A percentile compares a stretch with the other conserved stretches of the same genome.
These are phyloP conservation scores for Kryptopterus vitreolus DNA, from an alignment of 2,797 vertebrate species.

Conservation along the genomic window DNA sequence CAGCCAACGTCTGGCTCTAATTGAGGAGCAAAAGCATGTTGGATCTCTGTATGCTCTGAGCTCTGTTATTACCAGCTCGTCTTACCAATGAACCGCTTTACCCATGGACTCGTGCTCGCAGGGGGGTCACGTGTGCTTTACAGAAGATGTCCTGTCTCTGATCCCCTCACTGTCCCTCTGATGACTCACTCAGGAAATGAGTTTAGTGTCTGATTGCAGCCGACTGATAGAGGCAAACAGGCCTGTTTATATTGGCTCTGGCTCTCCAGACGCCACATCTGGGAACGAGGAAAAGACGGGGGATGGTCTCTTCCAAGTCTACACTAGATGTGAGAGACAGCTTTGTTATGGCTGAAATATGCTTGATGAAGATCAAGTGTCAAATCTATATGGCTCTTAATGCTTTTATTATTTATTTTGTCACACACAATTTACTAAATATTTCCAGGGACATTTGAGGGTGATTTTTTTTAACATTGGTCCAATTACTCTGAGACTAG, in stretches of 20 bases:
- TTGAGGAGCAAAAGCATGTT: constrained; percentile 17
- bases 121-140: constrained; percentile 14
- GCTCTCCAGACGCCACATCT: constrained; percentile 57
- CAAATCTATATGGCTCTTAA: constrained; percentile 30
- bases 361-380: constrained; percentile 37
- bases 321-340: constrained; percentile 31
- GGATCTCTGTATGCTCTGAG: constrained; percentile 4
- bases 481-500: background rate
- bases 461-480: background rate
- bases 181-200: constrained; percentile 57
- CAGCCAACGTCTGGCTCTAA: constrained; percentile 9
- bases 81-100: constrained; percentile 23
- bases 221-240: constrained; percentile 52
- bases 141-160: constrained; percentile 30
- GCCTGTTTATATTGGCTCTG: constrained; percentile 62
- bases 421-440: constrained; percentile 7
- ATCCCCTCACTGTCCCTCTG: constrained; percentile 23
- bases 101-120: constrained; percentile 1
- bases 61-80: constrained; percentile 33
- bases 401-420: constrained; percentile 21
- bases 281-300: constrained; percentile 51
- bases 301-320: constrained; percentile 25
- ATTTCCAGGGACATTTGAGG: constrained; percentile 20
- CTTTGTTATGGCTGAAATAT: constrained; percentile 54
- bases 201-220: constrained; percentile 49